Conservation (phyloP, 53 echinoderm and acorn worm species). For the Paracentrotus lividus region DNA sequence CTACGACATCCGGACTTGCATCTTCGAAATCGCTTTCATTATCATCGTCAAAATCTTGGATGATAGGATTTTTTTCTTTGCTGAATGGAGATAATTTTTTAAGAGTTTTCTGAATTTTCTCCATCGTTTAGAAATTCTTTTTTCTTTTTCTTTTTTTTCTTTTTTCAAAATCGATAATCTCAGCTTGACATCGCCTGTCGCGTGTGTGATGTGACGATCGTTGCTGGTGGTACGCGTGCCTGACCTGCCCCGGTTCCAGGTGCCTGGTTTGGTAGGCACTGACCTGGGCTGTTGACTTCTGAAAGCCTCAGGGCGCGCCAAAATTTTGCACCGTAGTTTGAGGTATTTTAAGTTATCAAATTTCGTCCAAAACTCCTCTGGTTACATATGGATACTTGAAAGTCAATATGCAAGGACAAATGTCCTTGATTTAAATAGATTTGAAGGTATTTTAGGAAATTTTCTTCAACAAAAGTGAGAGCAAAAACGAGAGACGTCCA, state of each 20-base stretch:
- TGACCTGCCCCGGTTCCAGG: neutral
- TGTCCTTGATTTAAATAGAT: neutral
- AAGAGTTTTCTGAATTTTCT: neutral
- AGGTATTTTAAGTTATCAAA: neutral
- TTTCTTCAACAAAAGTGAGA: neutral
- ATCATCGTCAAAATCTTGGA: neutral
- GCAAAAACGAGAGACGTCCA: slow-evolving; percentile 23
- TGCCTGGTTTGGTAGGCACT: neutral
- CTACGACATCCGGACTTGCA: neutral
- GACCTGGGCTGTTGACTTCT: neutral
- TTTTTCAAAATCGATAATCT: neutral
- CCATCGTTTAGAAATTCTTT: neutral
- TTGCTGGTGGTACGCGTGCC: neutral
- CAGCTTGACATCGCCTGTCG: neutral
- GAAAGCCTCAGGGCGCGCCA: neutral
- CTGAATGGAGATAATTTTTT: neutral
- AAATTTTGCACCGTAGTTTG: neutral
- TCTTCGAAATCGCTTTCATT: neutral
- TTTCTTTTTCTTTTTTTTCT: neutral
- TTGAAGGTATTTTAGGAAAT: neutral
- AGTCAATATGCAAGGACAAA: neutral
- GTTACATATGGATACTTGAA: neutral
- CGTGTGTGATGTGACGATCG: neutral
- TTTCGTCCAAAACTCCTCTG: neutral
- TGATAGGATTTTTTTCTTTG: neutral